Conservation (phyloP, 2,113 vertebrate species). For the Myiozetetes cayanensis region DNA sequence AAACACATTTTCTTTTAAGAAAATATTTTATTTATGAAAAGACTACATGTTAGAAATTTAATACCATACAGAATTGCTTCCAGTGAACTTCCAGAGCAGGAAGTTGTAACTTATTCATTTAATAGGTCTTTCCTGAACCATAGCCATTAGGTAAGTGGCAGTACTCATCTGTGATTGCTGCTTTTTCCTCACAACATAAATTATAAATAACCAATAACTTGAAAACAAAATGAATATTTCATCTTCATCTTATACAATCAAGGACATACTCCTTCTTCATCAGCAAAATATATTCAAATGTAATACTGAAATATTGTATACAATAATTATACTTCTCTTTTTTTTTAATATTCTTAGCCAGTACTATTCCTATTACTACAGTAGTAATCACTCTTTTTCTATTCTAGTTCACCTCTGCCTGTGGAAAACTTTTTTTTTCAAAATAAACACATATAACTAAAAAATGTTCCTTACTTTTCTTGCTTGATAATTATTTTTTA, state of each 20-base stretch:
- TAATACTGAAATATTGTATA: background rate
- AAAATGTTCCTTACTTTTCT: background rate
- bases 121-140: constrained; percentile 17
- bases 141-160: constrained; percentile 6
- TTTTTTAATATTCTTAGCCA: background rate
- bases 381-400: background rate
- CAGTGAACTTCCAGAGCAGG: background rate
- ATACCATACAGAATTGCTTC: background rate
- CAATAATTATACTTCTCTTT: background rate
- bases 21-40: constrained; percentile 39
- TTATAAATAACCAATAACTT: constrained; percentile 35
- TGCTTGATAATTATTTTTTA: background rate
- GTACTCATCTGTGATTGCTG: background rate
- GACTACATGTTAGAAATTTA: constrained; percentile 16
- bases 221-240: constrained; percentile 39
- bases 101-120: constrained; percentile 45
- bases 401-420: background rate
- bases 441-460: background rate
- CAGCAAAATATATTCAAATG: background rate
- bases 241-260: background rate
- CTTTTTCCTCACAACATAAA: constrained; percentile 12
- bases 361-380: background rate
- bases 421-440: background rate
- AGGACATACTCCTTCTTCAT: background rate
- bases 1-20: constrained; percentile 18